phyloP scores from a whole-genome alignment of 2,888 invertebrate genomes.

The Resseliella maxima region DNA sequence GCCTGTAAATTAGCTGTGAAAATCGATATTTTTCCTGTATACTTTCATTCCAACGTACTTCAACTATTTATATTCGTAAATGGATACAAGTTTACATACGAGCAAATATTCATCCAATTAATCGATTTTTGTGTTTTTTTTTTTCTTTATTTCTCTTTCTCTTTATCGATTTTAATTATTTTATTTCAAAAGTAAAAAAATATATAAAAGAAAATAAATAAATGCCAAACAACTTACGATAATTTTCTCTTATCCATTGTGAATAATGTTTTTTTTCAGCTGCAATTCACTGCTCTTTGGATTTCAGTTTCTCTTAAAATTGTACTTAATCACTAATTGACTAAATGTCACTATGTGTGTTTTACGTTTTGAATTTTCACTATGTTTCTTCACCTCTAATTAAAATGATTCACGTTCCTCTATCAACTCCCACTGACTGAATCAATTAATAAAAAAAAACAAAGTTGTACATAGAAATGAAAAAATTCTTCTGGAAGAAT shows the following conservation, averaged over 20 bases:
- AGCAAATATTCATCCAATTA: neutral
- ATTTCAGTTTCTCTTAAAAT: neutral
- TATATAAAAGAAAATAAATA: slow-evolving; percentile 32
- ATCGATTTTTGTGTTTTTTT: too few relatives aligned
- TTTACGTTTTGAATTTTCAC: neutral
- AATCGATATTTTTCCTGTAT: slow-evolving; percentile 33
- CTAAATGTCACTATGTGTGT: neutral
- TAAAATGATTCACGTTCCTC: too few relatives aligned
- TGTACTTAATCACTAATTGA: slow-evolving; percentile 48
- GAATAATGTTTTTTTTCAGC: neutral
- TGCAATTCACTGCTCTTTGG: slow-evolving; percentile 5
- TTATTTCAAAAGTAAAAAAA: neutral
- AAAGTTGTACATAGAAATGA: too few relatives aligned
- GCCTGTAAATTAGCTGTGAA: neutral
- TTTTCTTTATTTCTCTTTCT: neutral
- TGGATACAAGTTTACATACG: too few relatives aligned
- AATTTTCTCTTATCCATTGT: slow-evolving; percentile 67
- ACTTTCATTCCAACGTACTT: neutral
- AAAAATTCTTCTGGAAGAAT: too few relatives aligned
- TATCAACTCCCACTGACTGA: too few relatives aligned
- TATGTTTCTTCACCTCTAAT: neutral
- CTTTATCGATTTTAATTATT: neutral
- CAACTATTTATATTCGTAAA: neutral
- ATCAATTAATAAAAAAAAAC: too few relatives aligned
- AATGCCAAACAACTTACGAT: slow-evolving; percentile 65